Evolutionary conservation across 1,140 invertebrate genomes (phyloP).

Genomic region (Cheumatopsyche charites): DNA sequence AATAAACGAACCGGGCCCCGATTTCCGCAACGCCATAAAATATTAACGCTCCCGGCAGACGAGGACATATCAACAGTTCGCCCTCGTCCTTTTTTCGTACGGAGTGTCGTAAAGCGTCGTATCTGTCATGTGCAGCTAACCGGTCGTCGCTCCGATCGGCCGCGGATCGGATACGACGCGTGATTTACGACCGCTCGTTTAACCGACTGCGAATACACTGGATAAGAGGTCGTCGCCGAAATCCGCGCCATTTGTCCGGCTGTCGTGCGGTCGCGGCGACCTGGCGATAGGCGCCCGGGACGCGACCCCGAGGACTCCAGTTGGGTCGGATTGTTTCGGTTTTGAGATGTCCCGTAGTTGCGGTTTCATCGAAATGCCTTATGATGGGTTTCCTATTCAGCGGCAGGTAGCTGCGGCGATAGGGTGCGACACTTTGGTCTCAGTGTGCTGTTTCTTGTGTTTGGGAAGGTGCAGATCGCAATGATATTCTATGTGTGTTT

Average conservation of each 20-base stretch:
- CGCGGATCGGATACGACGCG: constrained; percentile 9
- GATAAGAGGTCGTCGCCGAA: constrained; percentile 38
- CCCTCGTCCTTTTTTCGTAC: background rate
- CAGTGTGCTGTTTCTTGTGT: too few species aligned
- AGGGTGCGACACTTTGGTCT: too few species aligned
- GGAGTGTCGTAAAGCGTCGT: constrained; percentile 15
- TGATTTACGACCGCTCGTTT: constrained; percentile 39
- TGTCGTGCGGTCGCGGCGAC: too few species aligned
- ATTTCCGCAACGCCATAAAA: background rate
- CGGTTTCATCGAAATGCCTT: too few species aligned
- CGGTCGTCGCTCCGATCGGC: background rate
- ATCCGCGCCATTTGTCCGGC: constrained; percentile 38
- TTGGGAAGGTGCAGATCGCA: too few species aligned
- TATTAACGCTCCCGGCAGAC: constrained; percentile 6
- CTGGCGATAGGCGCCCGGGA: too few species aligned
- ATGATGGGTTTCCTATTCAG: too few species aligned
- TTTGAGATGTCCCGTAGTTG: too few species aligned
- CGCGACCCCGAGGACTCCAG: too few species aligned
- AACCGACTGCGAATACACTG: constrained; percentile 43
- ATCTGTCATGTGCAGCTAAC: constrained; percentile 16
- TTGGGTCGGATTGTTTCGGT: too few species aligned
- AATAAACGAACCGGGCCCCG: background rate
- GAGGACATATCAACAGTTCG: background rate
- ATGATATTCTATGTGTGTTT: too few species aligned
- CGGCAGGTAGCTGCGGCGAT: too few species aligned